Percentiles rank a stretch among this genome's conserved stretches.
phyloP scores from a whole-genome alignment of 2,797 vertebrate species.

The Delichon dasypus region DNA sequence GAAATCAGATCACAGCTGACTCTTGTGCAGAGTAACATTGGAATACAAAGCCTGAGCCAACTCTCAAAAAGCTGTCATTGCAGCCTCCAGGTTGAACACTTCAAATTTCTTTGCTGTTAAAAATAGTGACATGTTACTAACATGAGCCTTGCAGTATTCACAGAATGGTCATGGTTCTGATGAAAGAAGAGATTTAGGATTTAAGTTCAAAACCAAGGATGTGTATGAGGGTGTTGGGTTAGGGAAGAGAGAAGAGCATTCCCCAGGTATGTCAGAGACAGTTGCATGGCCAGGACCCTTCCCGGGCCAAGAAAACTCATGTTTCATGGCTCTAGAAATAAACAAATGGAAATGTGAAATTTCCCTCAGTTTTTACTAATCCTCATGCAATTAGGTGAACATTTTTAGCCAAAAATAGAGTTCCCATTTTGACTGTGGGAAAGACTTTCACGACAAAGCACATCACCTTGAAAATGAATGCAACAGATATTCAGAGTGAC shows the following conservation, averaged over 20 bases:
- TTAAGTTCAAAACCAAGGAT: background rate
- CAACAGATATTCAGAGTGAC: background rate
- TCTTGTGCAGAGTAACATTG: background rate
- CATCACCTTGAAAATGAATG: background rate
- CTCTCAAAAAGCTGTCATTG: background rate
- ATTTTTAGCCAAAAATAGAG: background rate
- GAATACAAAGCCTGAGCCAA: background rate
- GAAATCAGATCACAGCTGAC: background rate
- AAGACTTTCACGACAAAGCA: background rate
- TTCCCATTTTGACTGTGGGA: background rate
- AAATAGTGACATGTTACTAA: background rate
- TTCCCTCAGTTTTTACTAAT: background rate
- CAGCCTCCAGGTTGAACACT: background rate
- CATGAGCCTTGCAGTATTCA: background rate
- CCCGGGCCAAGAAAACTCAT: background rate
- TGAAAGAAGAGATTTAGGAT: background rate
- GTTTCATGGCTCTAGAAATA: background rate
- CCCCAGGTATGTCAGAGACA: background rate
- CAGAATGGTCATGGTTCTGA: background rate
- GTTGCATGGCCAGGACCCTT: background rate
- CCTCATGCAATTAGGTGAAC: background rate
- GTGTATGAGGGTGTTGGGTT: background rate
- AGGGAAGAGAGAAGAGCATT: background rate
- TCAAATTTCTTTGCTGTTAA: background rate
- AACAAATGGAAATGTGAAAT: background rate